Conservation (phyloP, 2,888 invertebrate species). For the Kuschelorhynchus macadamiae region DNA sequence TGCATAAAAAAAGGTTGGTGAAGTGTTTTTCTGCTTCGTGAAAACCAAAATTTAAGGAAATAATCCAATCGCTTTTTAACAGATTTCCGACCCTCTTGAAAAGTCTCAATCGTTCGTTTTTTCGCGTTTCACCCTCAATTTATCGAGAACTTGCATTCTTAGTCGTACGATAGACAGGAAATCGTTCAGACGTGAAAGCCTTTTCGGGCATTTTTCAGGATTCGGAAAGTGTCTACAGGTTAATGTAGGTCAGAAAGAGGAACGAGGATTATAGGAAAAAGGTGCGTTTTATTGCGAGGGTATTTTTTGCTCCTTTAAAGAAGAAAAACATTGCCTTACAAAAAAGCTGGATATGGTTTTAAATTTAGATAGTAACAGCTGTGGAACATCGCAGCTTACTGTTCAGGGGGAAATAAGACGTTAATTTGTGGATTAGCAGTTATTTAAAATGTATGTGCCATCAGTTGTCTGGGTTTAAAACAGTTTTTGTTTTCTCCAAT, state of each 20-base stretch:
- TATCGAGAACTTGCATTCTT: conserved; percentile 48
- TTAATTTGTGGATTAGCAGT: too few relatives aligned
- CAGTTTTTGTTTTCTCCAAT: too few relatives aligned
- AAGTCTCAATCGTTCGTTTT: conserved; percentile 37
- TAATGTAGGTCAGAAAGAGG: conserved; percentile 41
- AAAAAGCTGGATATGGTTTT: too few relatives aligned
- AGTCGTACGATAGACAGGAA: conserved; percentile 51
- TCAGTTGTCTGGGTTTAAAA: too few relatives aligned
- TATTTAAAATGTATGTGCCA: too few relatives aligned
- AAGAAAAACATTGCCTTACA: background rate
- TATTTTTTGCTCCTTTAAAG: background rate
- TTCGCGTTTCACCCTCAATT: conserved; percentile 35
- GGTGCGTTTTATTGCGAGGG: conserved; percentile 8
- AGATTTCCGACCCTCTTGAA: conserved; percentile 25
- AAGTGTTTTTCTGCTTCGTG: too few relatives aligned
- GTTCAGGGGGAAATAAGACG: too few relatives aligned
- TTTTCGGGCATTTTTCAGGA: conserved; percentile 35
- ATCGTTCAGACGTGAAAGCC: conserved; percentile 49
- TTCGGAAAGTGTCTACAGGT: conserved; percentile 47
- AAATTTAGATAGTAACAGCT: background rate
- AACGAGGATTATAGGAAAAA: conserved; percentile 10
- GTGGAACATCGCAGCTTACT: too few relatives aligned
- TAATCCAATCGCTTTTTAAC: conserved; percentile 22
- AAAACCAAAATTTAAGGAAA: background rate
- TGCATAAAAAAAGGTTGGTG: too few relatives aligned